Percentiles rank a stretch among this genome's conserved stretches.
Conservation (phyloP, 2,797 vertebrate genomes). For the Toxotes lorentzi region DNA sequence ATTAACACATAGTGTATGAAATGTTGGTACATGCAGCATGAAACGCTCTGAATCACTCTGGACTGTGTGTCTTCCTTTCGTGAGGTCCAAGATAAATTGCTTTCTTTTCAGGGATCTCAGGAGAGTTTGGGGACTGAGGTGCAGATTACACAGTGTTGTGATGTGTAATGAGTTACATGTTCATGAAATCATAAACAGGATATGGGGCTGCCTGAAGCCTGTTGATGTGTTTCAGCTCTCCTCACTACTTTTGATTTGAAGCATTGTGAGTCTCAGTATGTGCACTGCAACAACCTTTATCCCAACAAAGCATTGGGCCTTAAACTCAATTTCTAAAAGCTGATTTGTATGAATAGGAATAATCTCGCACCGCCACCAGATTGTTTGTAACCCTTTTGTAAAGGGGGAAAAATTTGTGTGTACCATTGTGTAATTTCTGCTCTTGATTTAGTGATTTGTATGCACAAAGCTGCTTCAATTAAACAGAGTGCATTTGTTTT, state of each 20-base stretch:
- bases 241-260: not conserved
- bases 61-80: not conserved
- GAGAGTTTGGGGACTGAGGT: constrained; percentile 52
- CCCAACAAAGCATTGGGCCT: not conserved
- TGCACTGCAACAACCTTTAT: not conserved
- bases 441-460: too few species aligned
- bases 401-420: too few species aligned
- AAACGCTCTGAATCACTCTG: not conserved
- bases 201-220: constrained; percentile 59
- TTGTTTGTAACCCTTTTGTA: too few species aligned
- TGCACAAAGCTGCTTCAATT: too few species aligned
- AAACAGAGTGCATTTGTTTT: too few species aligned
- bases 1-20: not conserved
- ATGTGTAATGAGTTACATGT: constrained; percentile 80
- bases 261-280: not conserved
- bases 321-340: not conserved
- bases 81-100: constrained; percentile 60
- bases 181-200: constrained; percentile 80
- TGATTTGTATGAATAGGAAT: too few species aligned
- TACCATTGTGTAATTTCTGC: too few species aligned
- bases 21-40: too few species aligned
- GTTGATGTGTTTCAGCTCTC: not conserved
- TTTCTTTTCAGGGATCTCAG: constrained; percentile 63
- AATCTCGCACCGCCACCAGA: too few species aligned
- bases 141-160: constrained; percentile 66